Percentiles rank a stretch among this genome's conserved stretches.
Conservation (phyloP, 53 echinoderm and acorn worm species). For the Luidia sarsii region DNA sequence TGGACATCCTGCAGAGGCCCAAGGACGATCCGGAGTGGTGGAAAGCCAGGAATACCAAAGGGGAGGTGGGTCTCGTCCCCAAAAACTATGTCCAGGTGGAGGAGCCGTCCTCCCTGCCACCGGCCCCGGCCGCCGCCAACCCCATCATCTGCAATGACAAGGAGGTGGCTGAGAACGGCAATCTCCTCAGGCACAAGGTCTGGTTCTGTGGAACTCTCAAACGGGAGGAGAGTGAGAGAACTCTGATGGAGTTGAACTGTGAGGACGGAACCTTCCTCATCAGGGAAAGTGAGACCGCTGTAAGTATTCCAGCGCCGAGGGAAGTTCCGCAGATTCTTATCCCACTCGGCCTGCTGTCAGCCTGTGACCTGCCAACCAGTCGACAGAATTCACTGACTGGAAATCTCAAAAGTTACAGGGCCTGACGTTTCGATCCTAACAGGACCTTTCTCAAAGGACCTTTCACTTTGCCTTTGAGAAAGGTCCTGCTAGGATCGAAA, state of each 20-base stretch:
- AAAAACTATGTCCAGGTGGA: constrained; percentile 89
- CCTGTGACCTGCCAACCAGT: too few species aligned
- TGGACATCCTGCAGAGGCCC: constrained; percentile 91
- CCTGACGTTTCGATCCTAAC: too few species aligned
- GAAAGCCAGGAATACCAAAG: constrained; percentile 86
- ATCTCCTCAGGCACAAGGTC: constrained; percentile 53
- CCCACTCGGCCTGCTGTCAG: too few species aligned
- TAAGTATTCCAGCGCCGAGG: too few species aligned
- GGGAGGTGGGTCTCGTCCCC: constrained; percentile 84
- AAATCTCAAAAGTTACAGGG: too few species aligned
- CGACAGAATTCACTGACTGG: too few species aligned
- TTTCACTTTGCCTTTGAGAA: too few species aligned
- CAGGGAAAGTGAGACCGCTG: constrained; percentile 90
- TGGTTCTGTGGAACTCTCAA: constrained; percentile 92
- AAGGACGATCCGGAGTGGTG: constrained; percentile 97
- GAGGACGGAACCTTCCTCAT: constrained; percentile 91
- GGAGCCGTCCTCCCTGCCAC: constrained; percentile 58
- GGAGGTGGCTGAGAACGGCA: constrained; percentile 13
- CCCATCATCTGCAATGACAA: constrained; percentile 14
- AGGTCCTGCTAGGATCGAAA: too few species aligned
- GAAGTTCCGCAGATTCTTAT: too few species aligned
- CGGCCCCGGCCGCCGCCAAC: neutral
- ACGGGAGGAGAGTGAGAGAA: constrained; percentile 77
- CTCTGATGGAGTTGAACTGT: constrained; percentile 53
- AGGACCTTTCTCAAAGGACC: too few species aligned